Evolutionary conservation across 1,140 invertebrate species (phyloP).

Genomic region (Drosophila triauraria): DNA sequence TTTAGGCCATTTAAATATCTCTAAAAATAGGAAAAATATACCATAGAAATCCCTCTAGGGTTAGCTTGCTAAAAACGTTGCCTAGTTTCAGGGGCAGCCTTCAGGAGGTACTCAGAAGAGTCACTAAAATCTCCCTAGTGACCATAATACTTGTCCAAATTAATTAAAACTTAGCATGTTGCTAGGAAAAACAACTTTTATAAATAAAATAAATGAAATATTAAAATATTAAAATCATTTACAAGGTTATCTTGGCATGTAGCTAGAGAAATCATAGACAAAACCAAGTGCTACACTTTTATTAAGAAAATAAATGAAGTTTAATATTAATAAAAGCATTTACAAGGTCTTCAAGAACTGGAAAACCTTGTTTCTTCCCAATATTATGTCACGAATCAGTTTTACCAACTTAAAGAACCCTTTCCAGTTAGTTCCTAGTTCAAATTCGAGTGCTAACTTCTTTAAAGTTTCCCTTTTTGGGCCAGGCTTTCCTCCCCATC

Average conservation of each 20-base stretch:
- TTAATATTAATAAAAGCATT: neutral
- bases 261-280: neutral
- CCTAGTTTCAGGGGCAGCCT: neutral
- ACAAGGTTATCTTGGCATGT: too few species aligned
- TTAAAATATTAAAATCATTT: too few species aligned
- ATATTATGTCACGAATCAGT: neutral
- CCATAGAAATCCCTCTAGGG: too few species aligned
- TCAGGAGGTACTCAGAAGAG: neutral
- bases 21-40: too few species aligned
- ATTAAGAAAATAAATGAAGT: neutral
- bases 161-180: neutral
- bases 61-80: neutral
- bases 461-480: constrained; percentile 9
- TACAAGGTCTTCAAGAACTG: too few species aligned
- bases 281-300: too few species aligned
- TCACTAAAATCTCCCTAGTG: neutral
- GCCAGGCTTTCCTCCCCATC: constrained; percentile 1
- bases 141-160: neutral
- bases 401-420: neutral
- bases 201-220: neutral
- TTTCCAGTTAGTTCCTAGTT: neutral
- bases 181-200: neutral
- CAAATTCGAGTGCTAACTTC: neutral
- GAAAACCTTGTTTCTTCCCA: too few species aligned
- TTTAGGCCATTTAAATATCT: too few species aligned